Base-by-base conservation (phyloP, 2,797 vertebrate species). In the Spea hammondii region DNA sequence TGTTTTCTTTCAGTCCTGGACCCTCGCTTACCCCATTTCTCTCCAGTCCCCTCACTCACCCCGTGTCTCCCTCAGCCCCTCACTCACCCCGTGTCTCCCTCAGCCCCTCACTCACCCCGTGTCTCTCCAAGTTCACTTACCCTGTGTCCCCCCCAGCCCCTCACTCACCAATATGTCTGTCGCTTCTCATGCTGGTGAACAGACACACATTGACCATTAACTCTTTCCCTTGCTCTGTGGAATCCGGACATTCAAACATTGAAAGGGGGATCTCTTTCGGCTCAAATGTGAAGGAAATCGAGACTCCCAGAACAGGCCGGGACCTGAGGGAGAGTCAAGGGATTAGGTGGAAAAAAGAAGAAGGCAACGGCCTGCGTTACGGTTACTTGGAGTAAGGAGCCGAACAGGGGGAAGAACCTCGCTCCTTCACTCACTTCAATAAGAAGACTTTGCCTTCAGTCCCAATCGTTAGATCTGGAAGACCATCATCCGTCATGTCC, bases 401-500 rank as follows among this genome's bases (percentile, higher is more conserved):
- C 1, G 10, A n/a, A 68, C 6, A 59, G 3, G n/a, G 55, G 55
- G 55, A 59, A 11, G 5, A 59, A 32, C 32, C 32, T 32, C 32
- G 32, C 32, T 32, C 32, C 32, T 32, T 10, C 45, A 62, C 53
- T 59, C 49, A 78, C 46, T 54, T 66, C 5, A 67, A 13, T 17
- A 73, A 3, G 6, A 65, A 4, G 7, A 59, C 60, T 32, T 13
- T 46, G 4, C 79, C 65, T 32, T 72, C 76, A 4, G 48, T 68
- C 13, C 57, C 50, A n/a, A 62, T 49, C 1, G 49, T 12, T 44
- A 80, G 53, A 11, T 77, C 79, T 2, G 70, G 74, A 3, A 81
- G 64, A 2, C 65, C 65, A 47, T 81, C 79, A 3, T 12, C 13
- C 4, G 70, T 77, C 79, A 81, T 32, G 64, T 81, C 74, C 14